Evolutionary conservation across 2,797 vertebrate genomes (phyloP).

Genomic region (Cuniculus paca): DNA sequence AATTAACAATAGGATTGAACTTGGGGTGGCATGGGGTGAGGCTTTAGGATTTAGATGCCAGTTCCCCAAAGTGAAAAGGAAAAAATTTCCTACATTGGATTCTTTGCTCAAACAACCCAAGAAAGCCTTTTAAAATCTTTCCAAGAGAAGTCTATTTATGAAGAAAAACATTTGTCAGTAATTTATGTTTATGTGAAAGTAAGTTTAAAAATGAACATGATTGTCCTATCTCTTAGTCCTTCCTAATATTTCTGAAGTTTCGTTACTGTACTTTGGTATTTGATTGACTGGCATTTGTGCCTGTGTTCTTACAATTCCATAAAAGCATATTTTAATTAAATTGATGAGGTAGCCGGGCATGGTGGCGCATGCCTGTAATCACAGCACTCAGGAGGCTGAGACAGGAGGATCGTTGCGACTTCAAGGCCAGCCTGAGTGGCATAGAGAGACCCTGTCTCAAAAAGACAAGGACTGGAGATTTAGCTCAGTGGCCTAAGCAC

Average conservation of each 20-base stretch:
- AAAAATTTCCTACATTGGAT: neutral
- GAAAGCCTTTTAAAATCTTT: conserved; percentile 7
- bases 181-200: conserved; percentile 13
- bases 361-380: too few relatives aligned
- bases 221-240: neutral
- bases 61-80: neutral
- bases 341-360: too few relatives aligned
- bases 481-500: too few relatives aligned
- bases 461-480: too few relatives aligned
- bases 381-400: too few relatives aligned
- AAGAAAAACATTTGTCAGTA: neutral
- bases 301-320: conserved; percentile 22
- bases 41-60: neutral
- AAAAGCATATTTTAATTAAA: conserved; percentile 26
- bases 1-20: neutral
- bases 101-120: conserved; percentile 34
- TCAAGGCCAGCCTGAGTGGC: too few relatives aligned
- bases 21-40: neutral
- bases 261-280: neutral
- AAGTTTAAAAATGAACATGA: conserved; percentile 22
- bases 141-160: neutral
- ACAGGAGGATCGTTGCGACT: too few relatives aligned
- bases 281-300: neutral
- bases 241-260: conserved; percentile 22
- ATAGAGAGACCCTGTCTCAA: too few relatives aligned